phyloP scores from a whole-genome alignment of 2,113 vertebrate genomes.

The Macquaria ambigua region DNA sequence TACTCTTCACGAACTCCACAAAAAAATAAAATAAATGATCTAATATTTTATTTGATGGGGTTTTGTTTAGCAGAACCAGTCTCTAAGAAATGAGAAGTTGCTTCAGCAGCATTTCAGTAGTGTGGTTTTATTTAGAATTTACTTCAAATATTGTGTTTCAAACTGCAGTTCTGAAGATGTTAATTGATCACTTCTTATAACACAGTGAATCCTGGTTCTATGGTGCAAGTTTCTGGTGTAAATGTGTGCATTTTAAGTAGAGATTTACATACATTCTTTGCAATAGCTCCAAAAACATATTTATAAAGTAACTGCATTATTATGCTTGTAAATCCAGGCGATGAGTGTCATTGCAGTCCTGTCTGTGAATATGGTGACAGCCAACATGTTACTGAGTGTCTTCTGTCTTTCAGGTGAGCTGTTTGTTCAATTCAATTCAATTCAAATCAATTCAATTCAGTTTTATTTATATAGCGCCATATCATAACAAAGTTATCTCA shows the following conservation, averaged over 20 bases:
- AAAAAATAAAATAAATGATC: not conserved
- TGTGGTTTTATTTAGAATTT: not conserved
- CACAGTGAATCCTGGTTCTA: not conserved
- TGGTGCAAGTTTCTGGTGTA: not conserved
- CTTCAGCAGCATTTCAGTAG: not conserved
- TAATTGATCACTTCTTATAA: not conserved
- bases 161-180: not conserved
- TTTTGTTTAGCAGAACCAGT: not conserved
- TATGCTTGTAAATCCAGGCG: conserved; percentile 10
- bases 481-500: no score
- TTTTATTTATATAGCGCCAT: no score
- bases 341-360: not conserved
- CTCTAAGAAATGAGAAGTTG: not conserved
- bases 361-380: not conserved
- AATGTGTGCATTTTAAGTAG: not conserved
- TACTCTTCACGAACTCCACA: not conserved
- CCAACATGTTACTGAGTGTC: conserved; percentile 4
- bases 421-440: no score
- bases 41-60: not conserved
- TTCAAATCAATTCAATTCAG: no score
- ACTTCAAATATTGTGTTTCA: not conserved
- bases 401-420: conserved; percentile 40
- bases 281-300: not conserved
- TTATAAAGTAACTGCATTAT: not conserved
- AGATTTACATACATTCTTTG: not conserved